Base-by-base conservation (phyloP, 2,113 vertebrate genomes). In the Oxygymnocypris stewartii region DNA sequence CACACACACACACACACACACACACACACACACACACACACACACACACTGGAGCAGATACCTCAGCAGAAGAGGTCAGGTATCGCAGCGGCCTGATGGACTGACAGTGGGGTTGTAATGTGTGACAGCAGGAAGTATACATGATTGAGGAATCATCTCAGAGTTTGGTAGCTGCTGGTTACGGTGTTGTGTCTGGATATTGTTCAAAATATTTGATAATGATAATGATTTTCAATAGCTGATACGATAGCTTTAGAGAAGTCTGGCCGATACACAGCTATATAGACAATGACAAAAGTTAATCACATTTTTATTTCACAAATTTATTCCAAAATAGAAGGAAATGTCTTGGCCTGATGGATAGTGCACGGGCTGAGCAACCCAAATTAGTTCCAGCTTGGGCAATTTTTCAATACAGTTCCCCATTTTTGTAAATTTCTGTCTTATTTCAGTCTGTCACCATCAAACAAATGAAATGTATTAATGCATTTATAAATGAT, bases 21-120 rank as follows among this genome's bases (percentile, higher is more conserved):
- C n/a, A n/a, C 28, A n/a, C n/a, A n/a, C n/a, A n/a, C n/a, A n/a
- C n/a, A n/a, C n/a, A n/a, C n/a, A n/a, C n/a, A n/a, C n/a, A n/a
- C n/a, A n/a, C n/a, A n/a, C n/a, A n/a, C n/a, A n/a, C n/a, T 25
- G 69, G 54, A 78, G 76, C 67, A 80, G 40, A 49, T 49, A 47
- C 42, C 44, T 28, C 74, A 76, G 40, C n/a, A 73, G 35, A 73
- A 40, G 40, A 77, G 74, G 49, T 76, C 16, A 47, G 44, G 74
- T 35, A 40, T 73, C 69, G 20, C 69, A 73, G 18, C 18, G 35
- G 69, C 69, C 69, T 73, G 69, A 73, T 11, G 69, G 35, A 40
- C 69, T 23, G 74, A 49, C 74, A 28, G n/a, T 25, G 2, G n/a
- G 42, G 74, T 28, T 77, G 69, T 40, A 40, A 40, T 40, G 35